These are phyloP conservation scores for Myotis planiceps DNA, from an alignment of 2,797 vertebrate species.

Conservation along the genomic window DNA sequence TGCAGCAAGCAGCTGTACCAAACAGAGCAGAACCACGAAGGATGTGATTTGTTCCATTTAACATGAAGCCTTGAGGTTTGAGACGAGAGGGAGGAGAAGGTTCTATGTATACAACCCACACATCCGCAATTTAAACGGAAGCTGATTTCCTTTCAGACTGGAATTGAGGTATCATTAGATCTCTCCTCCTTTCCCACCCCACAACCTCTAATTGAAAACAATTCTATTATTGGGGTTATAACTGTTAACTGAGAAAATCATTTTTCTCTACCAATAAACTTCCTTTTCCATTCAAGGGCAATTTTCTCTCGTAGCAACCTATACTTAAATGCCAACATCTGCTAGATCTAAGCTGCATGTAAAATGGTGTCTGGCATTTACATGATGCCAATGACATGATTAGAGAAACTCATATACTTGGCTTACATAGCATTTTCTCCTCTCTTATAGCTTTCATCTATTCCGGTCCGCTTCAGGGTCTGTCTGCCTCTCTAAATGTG, in stretches of 20 bases:
- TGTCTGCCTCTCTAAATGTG: not conserved
- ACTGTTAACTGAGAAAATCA: slow-evolving; percentile 71
- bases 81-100: slow-evolving; percentile 63
- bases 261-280: slow-evolving; percentile 71
- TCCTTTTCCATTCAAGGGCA: slow-evolving; percentile 74
- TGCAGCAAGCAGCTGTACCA: slow-evolving; percentile 81
- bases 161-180: slow-evolving; percentile 73
- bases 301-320: slow-evolving; percentile 70
- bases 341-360: slow-evolving; percentile 61
- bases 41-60: slow-evolving; percentile 80
- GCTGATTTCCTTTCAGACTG: slow-evolving; percentile 55
- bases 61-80: slow-evolving; percentile 70
- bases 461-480: slow-evolving; percentile 30
- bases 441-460: slow-evolving; percentile 53
- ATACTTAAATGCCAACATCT: slow-evolving; percentile 80
- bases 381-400: slow-evolving; percentile 69
- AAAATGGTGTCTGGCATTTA: slow-evolving; percentile 76
- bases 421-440: slow-evolving; percentile 33
- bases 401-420: slow-evolving; percentile 49
- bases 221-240: slow-evolving; percentile 75
- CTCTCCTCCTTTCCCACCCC: slow-evolving; percentile 53
- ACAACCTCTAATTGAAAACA: slow-evolving; percentile 70
- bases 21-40: slow-evolving; percentile 76
- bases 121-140: slow-evolving; percentile 44
- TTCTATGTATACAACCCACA: slow-evolving; percentile 35